Base-by-base conservation (phyloP, 1,140 invertebrate species). In the Papilio xuthus region DNA sequence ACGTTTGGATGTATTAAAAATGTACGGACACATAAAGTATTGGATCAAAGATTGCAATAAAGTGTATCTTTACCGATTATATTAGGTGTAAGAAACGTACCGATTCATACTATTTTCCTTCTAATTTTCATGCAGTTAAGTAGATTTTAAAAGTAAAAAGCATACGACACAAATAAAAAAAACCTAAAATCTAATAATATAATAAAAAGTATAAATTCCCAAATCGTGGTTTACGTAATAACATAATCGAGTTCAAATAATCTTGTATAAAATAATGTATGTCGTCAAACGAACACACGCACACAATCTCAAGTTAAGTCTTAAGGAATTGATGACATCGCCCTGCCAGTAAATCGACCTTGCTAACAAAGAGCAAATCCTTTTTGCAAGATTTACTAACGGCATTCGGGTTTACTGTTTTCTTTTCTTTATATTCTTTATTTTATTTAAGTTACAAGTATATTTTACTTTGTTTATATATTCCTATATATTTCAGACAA, bases 311-410 rank as follows among this genome's bases (percentile, higher is more conserved):
- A 77, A 77, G 74, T 79, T 76, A 79, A 79, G 78, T 80, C 74
- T 78, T 78, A 77, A 79, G 78, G 79, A 80, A 82, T 80, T 78
- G 76, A 81, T 77, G 79, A 77, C 72, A 70, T 60, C 87, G 83
- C 85, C 86, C 88, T 82, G 85, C 84, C 83, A 86, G 87, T 90
- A 90, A 92, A 92, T 92, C 88, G 88, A 80, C 79, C 81, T 81
- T 78, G 83, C 85, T 85, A 89, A 91, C 86, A 91, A 89, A 86
- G 88, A 80, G 86, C 83, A 91, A 91, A 90, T 90, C 89, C 88
- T 89, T 90, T 92, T 89, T 89, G 89, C 84, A 86, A 92, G 90
- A 92, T 92, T 92, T 92, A 92, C 90, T 80, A 88, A 84, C 84
- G 89, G 88, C 86, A 90, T 90, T 89, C 86, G 81, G 84, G 79